These are phyloP conservation scores for Agonopterix heracliana DNA, from an alignment of 2,888 invertebrate genomes.

Conservation along the genomic window DNA sequence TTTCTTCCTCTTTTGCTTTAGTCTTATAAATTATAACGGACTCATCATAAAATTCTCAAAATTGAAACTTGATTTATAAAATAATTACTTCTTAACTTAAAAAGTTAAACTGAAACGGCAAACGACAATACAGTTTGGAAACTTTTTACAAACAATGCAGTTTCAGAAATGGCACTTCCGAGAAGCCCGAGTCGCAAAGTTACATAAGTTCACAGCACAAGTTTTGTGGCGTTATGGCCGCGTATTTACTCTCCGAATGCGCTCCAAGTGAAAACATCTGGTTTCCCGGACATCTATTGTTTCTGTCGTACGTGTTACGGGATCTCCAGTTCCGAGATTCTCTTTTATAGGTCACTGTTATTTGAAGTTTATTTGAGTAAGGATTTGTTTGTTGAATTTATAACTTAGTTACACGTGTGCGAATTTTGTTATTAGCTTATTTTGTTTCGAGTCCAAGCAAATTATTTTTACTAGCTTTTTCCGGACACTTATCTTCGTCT, in stretches of 20 bases:
- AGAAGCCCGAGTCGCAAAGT: constrained; percentile 10
- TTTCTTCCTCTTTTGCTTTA: no score
- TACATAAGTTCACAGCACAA: constrained; percentile 23
- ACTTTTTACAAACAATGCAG: constrained; percentile 30
- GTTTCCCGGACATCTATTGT: constrained; percentile 13
- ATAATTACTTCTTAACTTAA: no score
- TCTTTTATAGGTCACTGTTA: not conserved
- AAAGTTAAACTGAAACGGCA: constrained; percentile 5
- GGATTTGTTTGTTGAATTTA: no score
- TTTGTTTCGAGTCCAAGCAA: no score
- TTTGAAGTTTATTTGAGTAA: no score
- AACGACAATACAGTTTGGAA: constrained; percentile 21
- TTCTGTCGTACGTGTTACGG: constrained; percentile 13
- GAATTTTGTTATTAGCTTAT: no score
- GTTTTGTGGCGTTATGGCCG: constrained; percentile 23
- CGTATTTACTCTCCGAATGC: constrained; percentile 22
- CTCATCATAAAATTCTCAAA: no score
- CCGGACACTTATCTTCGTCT: no score
- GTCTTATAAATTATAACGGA: no score
- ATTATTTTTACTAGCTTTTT: no score
- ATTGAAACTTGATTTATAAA: no score
- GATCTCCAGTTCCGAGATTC: constrained; percentile 1
- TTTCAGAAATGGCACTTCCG: constrained; percentile 24
- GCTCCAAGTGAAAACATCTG: constrained; percentile 28
- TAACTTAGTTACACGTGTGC: no score